A percentile compares a stretch with the other conserved stretches of the same genome.
Conservation (phyloP, 2,797 vertebrate genomes). For the Enteromius fasciolatus region DNA sequence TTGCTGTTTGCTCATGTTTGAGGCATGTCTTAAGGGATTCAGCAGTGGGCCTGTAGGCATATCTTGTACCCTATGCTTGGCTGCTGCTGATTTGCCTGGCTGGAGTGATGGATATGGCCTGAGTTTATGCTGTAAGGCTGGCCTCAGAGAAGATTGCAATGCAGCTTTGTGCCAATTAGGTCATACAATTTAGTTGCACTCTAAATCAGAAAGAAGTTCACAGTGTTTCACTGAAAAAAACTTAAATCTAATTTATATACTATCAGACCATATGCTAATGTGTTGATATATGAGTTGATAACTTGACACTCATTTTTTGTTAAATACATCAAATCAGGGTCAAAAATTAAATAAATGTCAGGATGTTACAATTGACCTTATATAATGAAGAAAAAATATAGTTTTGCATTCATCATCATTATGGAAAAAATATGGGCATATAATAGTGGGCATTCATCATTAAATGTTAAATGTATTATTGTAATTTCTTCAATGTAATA, state of each 20-base stretch:
- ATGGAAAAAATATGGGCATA: too few species aligned
- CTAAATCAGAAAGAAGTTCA: neutral
- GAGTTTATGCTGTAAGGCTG: slow-evolving; percentile 67
- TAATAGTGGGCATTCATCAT: too few species aligned
- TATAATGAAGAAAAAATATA: neutral
- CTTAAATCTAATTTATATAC: neutral
- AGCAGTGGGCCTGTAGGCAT: slow-evolving; percentile 64
- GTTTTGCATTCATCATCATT: neutral
- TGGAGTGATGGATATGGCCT: slow-evolving; percentile 62
- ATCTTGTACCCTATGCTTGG: slow-evolving; percentile 71
- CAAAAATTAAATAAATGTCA: neutral
- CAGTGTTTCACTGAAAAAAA: neutral
- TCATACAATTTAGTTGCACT: neutral
- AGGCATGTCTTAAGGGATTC: slow-evolving; percentile 45
- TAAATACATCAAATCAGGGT: neutral
- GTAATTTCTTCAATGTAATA: too few species aligned
- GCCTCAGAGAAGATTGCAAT: slow-evolving; percentile 71
- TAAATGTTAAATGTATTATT: too few species aligned
- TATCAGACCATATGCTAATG: neutral
- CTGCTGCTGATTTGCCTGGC: slow-evolving; percentile 69
- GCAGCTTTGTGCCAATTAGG: slow-evolving; percentile 7
- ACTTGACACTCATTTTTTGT: neutral
- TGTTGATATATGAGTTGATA: neutral
- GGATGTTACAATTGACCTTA: neutral
- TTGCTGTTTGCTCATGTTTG: slow-evolving; percentile 17